Evolutionary conservation across 37 sponge, comb jelly and placozoan genomes (phyloP), one percentile per base, ranked within the genome.

Genomic region (Chondrosia reniformis): DNA sequence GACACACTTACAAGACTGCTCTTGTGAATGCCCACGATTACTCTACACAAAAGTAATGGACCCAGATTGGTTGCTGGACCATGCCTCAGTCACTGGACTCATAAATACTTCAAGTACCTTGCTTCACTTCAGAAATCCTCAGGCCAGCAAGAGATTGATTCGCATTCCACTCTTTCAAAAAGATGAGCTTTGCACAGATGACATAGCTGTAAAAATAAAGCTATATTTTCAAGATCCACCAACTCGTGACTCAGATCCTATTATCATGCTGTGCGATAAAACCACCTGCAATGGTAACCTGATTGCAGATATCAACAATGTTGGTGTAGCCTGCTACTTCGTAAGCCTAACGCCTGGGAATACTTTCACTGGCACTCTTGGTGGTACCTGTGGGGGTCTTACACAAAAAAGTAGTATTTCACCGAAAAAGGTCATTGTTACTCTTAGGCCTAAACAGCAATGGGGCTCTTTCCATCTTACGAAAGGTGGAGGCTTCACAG

Each of bases 221-320:
- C 1, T 69, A 30, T 38, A 69, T 44, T 44, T 69, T 69, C 24
- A 34, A 8, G 72, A 69, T 25, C 72, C 44, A 69, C 72, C 72
- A 36, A 69, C 72, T 13, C 0, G 44, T 8, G 72, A 69, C 22
- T 69, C 72, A 8, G 44, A 40, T 38, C 41, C 41, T 69, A 4
- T 69, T 21, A 2, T 39, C 9, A 0, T n/a, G 2, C 39, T 69
- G 24, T 69, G 72, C 22, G 72, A 69, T 69, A 44, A 44, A 69
- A 69, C 72, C 42, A 21, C 42, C 72, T 69, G 72, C 72, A 69
- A 69, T 69, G 72, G 43, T 40, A 7, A 43, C 2, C 42, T 2
- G 4, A 40, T 69, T 22, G 8, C 43, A 21, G 72, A 69, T 25
- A 39, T 24, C 15, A 44, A 44, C 22, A 38, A 40, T 7, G 44